Evolutionary conservation across 2,113 vertebrate genomes (phyloP).

Genomic region (Progne subis): DNA sequence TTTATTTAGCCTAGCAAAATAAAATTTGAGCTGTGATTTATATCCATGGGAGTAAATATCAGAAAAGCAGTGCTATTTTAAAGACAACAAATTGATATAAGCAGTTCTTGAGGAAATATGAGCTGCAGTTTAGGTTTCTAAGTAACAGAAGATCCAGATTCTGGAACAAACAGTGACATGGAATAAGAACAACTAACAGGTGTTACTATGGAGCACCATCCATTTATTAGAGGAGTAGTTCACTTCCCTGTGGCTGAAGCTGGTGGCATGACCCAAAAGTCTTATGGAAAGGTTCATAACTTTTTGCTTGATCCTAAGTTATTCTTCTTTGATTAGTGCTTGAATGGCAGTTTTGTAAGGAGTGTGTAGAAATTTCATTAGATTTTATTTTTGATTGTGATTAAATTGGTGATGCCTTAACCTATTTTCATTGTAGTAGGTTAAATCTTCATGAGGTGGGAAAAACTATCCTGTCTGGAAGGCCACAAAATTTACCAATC

Average conservation of each 20-base stretch:
- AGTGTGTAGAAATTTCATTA: background rate
- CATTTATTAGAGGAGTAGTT: background rate
- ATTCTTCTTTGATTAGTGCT: background rate
- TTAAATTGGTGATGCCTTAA: background rate
- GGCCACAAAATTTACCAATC: background rate
- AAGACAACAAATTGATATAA: background rate
- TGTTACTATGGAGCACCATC: background rate
- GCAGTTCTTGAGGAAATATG: background rate
- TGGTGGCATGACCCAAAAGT: background rate
- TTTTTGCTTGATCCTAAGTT: background rate
- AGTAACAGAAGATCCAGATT: background rate
- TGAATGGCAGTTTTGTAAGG: background rate
- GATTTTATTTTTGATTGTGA: background rate
- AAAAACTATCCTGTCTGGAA: background rate
- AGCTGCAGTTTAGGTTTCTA: background rate
- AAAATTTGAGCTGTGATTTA: conserved; percentile 42
- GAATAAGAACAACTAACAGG: background rate
- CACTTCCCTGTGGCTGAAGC: background rate
- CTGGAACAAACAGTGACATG: background rate
- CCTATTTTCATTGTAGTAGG: background rate
- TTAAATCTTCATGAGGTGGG: background rate
- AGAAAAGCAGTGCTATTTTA: conserved; percentile 23
- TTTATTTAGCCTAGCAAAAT: conserved; percentile 53
- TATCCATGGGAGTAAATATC: conserved; percentile 38
- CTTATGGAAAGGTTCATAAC: background rate